phyloP scores from a whole-genome alignment of 1,140 invertebrate species.

The Zaprionus inermis region DNA sequence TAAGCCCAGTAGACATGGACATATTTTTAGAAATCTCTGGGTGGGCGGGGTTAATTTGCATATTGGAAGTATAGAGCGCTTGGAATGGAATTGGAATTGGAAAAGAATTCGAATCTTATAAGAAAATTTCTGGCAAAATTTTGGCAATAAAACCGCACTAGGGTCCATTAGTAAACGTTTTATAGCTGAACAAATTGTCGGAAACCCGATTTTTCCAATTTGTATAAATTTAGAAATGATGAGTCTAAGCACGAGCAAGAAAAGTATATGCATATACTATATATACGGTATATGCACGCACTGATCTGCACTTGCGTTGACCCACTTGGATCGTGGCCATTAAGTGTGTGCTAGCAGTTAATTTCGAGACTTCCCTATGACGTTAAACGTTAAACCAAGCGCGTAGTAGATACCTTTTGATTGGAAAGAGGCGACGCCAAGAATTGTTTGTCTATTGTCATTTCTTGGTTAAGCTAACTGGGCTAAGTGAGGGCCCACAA shows the following conservation, averaged over 20 bases:
- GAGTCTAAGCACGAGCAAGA: background rate
- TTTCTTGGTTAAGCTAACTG: constrained; percentile 74
- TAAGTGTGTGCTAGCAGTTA: constrained; percentile 77
- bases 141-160: constrained; percentile 16
- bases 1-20: constrained; percentile 58
- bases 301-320: constrained; percentile 53
- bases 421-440: background rate
- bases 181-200: constrained; percentile 24
- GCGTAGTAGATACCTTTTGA: background rate
- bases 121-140: constrained; percentile 45
- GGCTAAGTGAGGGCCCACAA: constrained; percentile 56
- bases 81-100: constrained; percentile 17
- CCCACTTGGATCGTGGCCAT: constrained; percentile 80
- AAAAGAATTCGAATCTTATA: constrained; percentile 10
- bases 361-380: constrained; percentile 63
- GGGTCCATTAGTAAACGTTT: constrained; percentile 26
- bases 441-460: constrained; percentile 57
- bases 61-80: constrained; percentile 18
- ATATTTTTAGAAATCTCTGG: constrained; percentile 63
- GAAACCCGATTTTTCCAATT: background rate
- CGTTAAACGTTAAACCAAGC: constrained; percentile 11
- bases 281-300: background rate
- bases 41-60: constrained; percentile 13
- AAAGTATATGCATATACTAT: constrained; percentile 3
- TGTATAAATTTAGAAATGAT: constrained; percentile 10